Conservation (phyloP, 2,888 invertebrate species). For the Drosophila subquinaria region DNA sequence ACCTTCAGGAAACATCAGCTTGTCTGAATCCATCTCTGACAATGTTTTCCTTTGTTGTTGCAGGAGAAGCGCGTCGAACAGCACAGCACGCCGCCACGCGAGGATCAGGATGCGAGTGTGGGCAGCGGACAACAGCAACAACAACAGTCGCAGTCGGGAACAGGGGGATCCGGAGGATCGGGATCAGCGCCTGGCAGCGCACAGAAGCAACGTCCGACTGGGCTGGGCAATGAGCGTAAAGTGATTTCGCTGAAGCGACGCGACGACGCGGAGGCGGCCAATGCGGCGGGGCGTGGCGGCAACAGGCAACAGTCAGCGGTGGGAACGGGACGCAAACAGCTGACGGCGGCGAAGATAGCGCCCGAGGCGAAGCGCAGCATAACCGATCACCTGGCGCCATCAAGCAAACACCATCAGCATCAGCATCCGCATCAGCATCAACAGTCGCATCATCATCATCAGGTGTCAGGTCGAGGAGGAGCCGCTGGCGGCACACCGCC, state of each 20-base stretch:
- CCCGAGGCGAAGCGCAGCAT: constrained; percentile 84
- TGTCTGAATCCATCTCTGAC: background rate
- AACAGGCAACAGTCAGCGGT: constrained; percentile 33
- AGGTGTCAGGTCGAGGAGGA: constrained; percentile 24
- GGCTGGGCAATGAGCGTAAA: constrained; percentile 81
- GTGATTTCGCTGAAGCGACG: constrained; percentile 85
- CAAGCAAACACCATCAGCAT: constrained; percentile 54
- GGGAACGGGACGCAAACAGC: constrained; percentile 60
- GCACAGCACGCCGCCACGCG: constrained; percentile 53
- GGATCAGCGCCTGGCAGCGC: constrained; percentile 32
- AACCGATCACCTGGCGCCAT: constrained; percentile 77
- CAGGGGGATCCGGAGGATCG: background rate
- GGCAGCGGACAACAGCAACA: constrained; percentile 20
- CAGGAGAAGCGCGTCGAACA: constrained; percentile 81
- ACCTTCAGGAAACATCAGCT: too few relatives aligned
- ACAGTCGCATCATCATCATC: constrained; percentile 43
- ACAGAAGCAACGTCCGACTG: constrained; percentile 44
- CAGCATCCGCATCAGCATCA: constrained; percentile 18
- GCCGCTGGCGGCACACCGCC: constrained; percentile 72
- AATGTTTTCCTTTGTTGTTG: constrained; percentile 22
- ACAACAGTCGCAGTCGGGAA: constrained; percentile 19
- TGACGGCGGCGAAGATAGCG: constrained; percentile 85
- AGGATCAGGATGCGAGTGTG: constrained; percentile 46
- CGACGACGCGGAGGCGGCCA: constrained; percentile 57
- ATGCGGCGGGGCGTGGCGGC: constrained; percentile 41